phyloP scores from a whole-genome alignment of 2,797 vertebrate species.

The Pelochelys cantorii region DNA sequence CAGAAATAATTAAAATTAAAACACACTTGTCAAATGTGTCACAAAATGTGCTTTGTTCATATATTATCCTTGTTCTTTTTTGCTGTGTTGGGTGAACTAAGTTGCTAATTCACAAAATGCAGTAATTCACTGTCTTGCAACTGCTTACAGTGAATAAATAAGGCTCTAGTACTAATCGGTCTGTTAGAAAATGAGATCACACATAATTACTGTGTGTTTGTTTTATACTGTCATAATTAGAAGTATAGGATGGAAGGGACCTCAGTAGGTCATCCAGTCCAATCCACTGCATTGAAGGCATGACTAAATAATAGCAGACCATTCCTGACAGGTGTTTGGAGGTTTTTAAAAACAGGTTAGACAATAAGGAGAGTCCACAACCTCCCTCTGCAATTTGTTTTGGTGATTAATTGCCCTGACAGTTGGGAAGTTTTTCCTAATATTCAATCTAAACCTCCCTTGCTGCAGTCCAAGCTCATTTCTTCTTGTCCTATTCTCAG shows the following conservation, averaged over 20 bases:
- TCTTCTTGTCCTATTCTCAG: not conserved
- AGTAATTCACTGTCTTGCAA: not conserved
- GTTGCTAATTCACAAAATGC: not conserved
- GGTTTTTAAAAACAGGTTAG: too few relatives aligned
- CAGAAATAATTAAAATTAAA: not conserved
- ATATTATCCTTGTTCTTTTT: not conserved
- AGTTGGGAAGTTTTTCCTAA: not conserved
- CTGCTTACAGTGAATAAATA: not conserved
- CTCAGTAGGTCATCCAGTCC: not conserved
- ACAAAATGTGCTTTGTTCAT: not conserved
- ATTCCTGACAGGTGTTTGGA: not conserved
- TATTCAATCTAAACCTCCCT: not conserved
- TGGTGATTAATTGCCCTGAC: not conserved
- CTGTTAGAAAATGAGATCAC: not conserved
- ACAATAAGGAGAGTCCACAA: not conserved
- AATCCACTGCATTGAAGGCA: not conserved
- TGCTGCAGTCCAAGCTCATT: not conserved
- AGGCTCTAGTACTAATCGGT: not conserved
- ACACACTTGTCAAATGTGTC: accelerated
- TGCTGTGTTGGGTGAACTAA: not conserved
- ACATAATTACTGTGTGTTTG: not conserved
- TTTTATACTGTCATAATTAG: not conserved
- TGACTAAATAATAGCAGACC: not conserved
- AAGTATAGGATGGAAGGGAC: not conserved
- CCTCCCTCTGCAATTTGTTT: not conserved